Evolutionary conservation across 2,888 invertebrate species (phyloP).

Genomic region (Miltochrista miniata): DNA sequence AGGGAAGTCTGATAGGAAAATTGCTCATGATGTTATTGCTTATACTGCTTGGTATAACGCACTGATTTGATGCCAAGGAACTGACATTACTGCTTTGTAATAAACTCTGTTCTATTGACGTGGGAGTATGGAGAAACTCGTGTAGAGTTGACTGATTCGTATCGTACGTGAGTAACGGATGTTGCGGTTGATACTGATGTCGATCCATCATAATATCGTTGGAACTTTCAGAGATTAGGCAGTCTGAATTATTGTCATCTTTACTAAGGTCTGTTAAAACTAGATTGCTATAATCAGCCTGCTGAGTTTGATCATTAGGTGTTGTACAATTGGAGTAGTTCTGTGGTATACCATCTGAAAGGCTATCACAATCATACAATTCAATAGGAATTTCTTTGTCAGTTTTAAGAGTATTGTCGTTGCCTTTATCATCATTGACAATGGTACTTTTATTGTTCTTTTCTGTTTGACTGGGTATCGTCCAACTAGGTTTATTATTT

Average conservation of each 20-base stretch:
- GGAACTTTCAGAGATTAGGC: conserved; percentile 67
- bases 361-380: conserved; percentile 72
- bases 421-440: conserved; percentile 43
- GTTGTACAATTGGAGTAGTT: conserved; percentile 62
- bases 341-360: conserved; percentile 64
- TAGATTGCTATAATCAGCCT: conserved; percentile 51
- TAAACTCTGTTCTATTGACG: conserved; percentile 62
- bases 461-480: conserved; percentile 65
- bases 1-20: conserved; percentile 70
- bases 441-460: conserved; percentile 42
- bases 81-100: conserved; percentile 59
- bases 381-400: conserved; percentile 70
- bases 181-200: conserved; percentile 60
- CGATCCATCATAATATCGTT: conserved; percentile 63
- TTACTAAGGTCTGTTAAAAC: conserved; percentile 66
- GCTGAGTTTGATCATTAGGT: conserved; percentile 45
- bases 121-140: conserved; percentile 62
- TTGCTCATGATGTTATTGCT: conserved; percentile 72
- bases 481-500: conserved; percentile 67
- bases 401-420: conserved; percentile 49
- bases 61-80: conserved; percentile 59
- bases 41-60: conserved; percentile 55
- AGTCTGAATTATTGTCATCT: conserved; percentile 71
- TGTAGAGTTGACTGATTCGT: conserved; percentile 60
- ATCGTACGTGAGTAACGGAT: conserved; percentile 60